phyloP scores from a whole-genome alignment of 2,797 vertebrate species.

The Ciconia nigra region DNA sequence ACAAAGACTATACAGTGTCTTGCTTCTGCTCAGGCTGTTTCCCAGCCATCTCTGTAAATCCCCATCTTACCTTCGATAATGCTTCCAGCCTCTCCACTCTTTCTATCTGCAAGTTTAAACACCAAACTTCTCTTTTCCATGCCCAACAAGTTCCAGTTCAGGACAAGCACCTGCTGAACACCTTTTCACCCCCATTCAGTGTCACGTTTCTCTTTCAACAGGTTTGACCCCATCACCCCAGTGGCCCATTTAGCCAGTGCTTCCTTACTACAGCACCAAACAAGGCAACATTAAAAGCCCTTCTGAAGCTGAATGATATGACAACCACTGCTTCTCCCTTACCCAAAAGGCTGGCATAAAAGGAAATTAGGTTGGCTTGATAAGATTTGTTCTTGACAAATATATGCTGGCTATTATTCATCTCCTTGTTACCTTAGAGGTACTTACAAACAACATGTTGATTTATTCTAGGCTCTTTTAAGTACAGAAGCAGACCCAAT shows the following conservation, averaged over 20 bases:
- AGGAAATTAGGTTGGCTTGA: slow-evolving; percentile 47
- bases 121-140: neutral
- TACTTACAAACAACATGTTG: neutral
- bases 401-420: slow-evolving; percentile 11
- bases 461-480: slow-evolving; percentile 30
- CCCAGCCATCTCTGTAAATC: neutral
- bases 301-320: neutral
- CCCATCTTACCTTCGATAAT: neutral
- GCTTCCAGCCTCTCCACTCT: neutral
- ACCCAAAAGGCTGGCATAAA: slow-evolving; percentile 18
- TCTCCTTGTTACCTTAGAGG: slow-evolving; percentile 20
- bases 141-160: neutral
- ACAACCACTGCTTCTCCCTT: neutral
- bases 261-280: neutral
- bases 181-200: neutral
- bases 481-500: neutral
- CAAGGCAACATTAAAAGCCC: neutral
- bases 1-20: neutral
- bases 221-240: neutral
- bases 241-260: neutral
- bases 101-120: neutral
- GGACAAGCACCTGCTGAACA: neutral
- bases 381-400: slow-evolving; percentile 44
- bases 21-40: neutral
- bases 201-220: neutral